phyloP scores from a whole-genome alignment of 2,888 invertebrate species.

The Apeira syringaria region DNA sequence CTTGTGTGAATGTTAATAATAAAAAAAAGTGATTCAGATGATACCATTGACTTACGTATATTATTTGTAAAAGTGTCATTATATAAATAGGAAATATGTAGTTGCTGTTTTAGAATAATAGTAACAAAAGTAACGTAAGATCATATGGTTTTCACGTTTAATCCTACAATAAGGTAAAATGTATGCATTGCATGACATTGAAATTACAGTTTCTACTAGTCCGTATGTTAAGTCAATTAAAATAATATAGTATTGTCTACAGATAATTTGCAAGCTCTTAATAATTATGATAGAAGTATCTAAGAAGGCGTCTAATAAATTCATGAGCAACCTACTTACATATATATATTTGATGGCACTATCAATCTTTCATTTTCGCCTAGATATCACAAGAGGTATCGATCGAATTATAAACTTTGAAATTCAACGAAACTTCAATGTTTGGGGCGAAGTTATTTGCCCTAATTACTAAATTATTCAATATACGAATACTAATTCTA shows the following conservation, averaged over 20 bases:
- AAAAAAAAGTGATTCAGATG: too few relatives aligned
- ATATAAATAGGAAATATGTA: too few relatives aligned
- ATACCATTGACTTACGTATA: too few relatives aligned
- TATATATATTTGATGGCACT: constrained; percentile 60
- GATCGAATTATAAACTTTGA: constrained; percentile 28
- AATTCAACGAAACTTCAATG: constrained; percentile 13
- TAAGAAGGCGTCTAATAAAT: constrained; percentile 10
- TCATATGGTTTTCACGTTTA: too few relatives aligned
- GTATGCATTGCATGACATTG: too few relatives aligned
- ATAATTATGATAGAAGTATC: constrained; percentile 2
- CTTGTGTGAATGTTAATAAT: too few relatives aligned
- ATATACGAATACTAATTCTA: constrained; percentile 14
- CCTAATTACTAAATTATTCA: constrained; percentile 23
- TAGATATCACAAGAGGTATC: constrained; percentile 63
- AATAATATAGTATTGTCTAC: too few relatives aligned
- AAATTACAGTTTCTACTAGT: too few relatives aligned
- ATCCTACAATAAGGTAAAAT: too few relatives aligned
- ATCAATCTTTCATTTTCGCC: constrained; percentile 55
- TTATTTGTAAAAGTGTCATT: too few relatives aligned
- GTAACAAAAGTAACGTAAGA: too few relatives aligned
- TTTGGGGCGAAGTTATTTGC: constrained; percentile 31
- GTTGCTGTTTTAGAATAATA: too few relatives aligned
- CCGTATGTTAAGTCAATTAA: background rate
- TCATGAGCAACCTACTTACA: constrained; percentile 20
- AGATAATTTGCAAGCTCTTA: constrained; percentile 6